Percentiles rank a stretch among this genome's conserved stretches.
Conservation (phyloP, 2,113 vertebrate genomes). For the Thomomys bottae region DNA sequence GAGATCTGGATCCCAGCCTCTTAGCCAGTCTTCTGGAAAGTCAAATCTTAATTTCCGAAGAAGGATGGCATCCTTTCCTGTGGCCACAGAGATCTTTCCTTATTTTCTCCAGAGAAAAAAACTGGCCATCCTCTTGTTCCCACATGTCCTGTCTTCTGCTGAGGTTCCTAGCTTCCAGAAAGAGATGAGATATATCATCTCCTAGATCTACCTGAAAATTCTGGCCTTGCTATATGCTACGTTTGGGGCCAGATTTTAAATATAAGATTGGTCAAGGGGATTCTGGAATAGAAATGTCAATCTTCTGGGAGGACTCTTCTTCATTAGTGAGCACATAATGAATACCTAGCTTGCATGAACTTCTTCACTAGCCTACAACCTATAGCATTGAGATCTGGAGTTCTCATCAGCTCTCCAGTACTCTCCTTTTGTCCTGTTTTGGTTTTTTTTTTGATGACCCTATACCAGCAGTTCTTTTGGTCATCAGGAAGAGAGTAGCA, state of each 20-base stretch:
- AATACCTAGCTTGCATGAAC: neutral
- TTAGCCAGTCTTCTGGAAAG: neutral
- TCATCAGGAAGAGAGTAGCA: neutral
- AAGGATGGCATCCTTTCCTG: neutral
- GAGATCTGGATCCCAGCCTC: neutral
- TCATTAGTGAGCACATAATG: neutral
- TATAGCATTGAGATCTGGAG: neutral
- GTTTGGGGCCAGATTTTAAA: neutral
- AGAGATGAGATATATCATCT: neutral
- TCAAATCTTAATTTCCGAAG: neutral
- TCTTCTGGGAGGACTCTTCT: neutral
- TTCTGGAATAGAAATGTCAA: neutral
- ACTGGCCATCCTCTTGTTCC: neutral
- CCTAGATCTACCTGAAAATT: neutral
- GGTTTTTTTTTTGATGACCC: neutral
- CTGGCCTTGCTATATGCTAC: neutral
- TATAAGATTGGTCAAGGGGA: neutral
- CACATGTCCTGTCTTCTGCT: neutral
- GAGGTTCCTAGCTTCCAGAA: neutral
- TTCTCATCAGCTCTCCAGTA: neutral
- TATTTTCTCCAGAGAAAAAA: too few species aligned
- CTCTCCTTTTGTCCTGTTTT: neutral
- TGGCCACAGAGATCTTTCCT: neutral
- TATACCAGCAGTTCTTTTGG: neutral
- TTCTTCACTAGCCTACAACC: neutral